Evolutionary conservation across 2,797 vertebrate genomes (phyloP).

Genomic region (Otolemur crassicaudatus): DNA sequence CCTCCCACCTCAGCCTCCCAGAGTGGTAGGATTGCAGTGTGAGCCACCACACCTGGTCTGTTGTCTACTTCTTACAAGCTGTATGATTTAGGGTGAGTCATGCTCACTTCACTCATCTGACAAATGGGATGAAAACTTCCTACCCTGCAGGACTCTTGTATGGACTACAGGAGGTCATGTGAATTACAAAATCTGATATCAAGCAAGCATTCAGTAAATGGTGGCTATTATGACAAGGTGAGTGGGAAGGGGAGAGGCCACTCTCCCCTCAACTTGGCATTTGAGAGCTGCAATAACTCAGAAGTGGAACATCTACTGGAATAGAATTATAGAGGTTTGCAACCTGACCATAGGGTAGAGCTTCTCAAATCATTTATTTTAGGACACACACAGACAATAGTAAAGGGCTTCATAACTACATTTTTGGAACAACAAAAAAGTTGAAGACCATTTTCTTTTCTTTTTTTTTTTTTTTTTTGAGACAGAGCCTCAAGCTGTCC

Average conservation of each 20-base stretch:
- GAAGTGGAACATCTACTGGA: neutral
- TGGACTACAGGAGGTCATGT: neutral
- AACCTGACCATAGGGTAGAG: neutral
- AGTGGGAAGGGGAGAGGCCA: neutral
- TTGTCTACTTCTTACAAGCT: neutral
- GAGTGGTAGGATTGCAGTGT: neutral
- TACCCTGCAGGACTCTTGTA: neutral
- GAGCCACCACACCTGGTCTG: neutral
- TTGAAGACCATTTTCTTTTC: neutral
- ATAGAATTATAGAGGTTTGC: neutral
- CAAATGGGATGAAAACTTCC: neutral
- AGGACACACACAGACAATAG: neutral
- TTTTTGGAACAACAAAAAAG: neutral
- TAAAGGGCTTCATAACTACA: neutral
- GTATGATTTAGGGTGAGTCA: neutral
- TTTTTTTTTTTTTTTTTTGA: too few relatives aligned
- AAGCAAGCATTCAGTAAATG: neutral
- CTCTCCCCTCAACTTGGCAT: too few relatives aligned
- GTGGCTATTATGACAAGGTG: neutral
- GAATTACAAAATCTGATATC: neutral
- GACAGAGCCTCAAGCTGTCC: too few relatives aligned
- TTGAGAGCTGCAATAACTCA: neutral
- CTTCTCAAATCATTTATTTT: slow-evolving; percentile 20
- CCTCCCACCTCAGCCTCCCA: neutral
- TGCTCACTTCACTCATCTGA: neutral